Evolutionary conservation across 1,140 invertebrate species (phyloP), one percentile per base, ranked within the genome.

Genomic region (Pachypsylla venusta): DNA sequence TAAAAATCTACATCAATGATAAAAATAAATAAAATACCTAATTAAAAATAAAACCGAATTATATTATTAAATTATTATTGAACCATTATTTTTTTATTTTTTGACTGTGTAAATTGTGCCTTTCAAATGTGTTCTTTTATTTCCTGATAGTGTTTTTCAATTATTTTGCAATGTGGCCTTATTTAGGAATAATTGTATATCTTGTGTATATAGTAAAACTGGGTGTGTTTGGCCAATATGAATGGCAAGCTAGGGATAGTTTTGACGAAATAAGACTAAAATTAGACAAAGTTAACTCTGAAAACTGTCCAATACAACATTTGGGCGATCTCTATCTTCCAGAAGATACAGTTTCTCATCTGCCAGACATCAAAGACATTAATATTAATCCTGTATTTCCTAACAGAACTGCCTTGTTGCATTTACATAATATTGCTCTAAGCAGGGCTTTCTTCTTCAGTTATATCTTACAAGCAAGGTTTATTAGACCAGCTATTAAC

Each of bases 391-490:
- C 93, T 1, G 82, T 97, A 4, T 95, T 94, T 67, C 89, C 92
- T 0, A 98, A 98, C 73, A 79, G 95, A 63, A 96, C 93, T 0
- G 87, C 86, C 13, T 70, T 98, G 59, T 72, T 97, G 14, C 92
- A 97, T 75, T 74, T 97, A 57, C 93, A 98, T 70, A 98, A 97
- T 70, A 87, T 97, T 81, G 95, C 93, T 14, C 73, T 97, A 65
- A 94, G 84, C 69, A 74, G 93, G 63, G 89, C 91, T 0, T 97
- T 95, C 71, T 98, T 91, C 70, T 97, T 89, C 84, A 93, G 89
- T 71, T 94, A 94, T 64, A 93, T 97, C 48, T 77, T 96, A 0
- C 93, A 98, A 70, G 87, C 89, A 1, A 75, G 87, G 62, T 93
- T 91, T 64, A 92, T 92, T 62, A 73, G 89, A 40, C 89, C 89